A percentile compares a stretch with the other conserved stretches of the same genome.
Conservation (phyloP, 2,888 invertebrate genomes). For the Drosophila nr. medialis region DNA sequence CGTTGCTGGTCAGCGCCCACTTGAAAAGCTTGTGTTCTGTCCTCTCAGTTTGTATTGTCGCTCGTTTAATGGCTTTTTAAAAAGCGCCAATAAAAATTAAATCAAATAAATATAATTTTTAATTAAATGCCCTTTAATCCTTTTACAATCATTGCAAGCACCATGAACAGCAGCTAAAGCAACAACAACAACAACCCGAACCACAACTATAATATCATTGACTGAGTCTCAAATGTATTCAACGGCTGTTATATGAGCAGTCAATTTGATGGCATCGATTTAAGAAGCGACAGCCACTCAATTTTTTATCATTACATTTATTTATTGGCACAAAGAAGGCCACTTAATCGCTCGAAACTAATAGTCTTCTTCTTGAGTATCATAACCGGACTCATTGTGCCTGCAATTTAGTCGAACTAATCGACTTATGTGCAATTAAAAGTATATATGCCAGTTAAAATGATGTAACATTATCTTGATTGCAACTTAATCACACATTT, state of each 20-base stretch:
- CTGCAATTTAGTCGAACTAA: slow-evolving; percentile 9
- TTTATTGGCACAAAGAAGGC: background rate
- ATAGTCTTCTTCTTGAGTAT: slow-evolving; percentile 2
- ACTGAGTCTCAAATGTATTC: slow-evolving; percentile 6
- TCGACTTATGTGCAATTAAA: slow-evolving; percentile 32
- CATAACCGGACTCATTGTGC: background rate
- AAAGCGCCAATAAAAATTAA: slow-evolving; percentile 78
- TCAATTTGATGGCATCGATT: slow-evolving; percentile 28
- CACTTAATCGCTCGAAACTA: background rate
- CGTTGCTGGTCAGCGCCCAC: slow-evolving; percentile 6
- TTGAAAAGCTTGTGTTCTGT: slow-evolving; percentile 22
- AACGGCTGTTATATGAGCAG: slow-evolving; percentile 12
- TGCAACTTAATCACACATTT: background rate
- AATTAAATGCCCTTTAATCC: slow-evolving; percentile 77
- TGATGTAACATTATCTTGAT: background rate
- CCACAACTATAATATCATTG: slow-evolving; percentile 28
- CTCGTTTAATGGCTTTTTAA: slow-evolving; percentile 75
- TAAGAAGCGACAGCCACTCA: slow-evolving; percentile 14
- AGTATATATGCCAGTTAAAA: background rate
- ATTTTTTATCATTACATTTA: background rate
- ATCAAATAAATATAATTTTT: slow-evolving; percentile 79
- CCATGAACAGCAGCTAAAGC: slow-evolving; percentile 28
- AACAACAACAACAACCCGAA: slow-evolving; percentile 14
- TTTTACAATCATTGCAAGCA: slow-evolving; percentile 71
- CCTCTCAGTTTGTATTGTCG: slow-evolving; percentile 19